These are phyloP conservation scores for Brachylomia viminalis DNA, from an alignment of 2,888 invertebrate species.

Conservation along the genomic window DNA sequence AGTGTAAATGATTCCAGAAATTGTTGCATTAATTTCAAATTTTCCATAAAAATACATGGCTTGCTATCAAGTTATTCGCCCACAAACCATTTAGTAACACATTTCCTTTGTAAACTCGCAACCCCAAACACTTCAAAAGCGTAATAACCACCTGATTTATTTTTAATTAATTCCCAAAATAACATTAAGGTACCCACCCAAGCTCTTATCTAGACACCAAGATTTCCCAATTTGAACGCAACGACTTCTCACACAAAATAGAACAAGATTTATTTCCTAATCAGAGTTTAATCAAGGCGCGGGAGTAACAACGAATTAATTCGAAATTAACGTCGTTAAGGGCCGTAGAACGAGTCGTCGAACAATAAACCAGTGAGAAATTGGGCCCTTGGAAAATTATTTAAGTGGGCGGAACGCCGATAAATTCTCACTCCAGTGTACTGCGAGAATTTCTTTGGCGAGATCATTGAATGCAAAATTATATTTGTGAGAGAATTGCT, in stretches of 20 bases:
- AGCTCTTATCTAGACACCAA: conserved; percentile 51
- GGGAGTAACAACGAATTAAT: conserved; percentile 85
- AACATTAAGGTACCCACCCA: conserved; percentile 32
- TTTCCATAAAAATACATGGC: conserved; percentile 1
- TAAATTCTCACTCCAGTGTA: conserved; percentile 72
- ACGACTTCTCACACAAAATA: conserved; percentile 67
- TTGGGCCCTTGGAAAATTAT: conserved; percentile 77
- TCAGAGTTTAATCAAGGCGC: conserved; percentile 86
- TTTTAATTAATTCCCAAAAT: conserved; percentile 59
- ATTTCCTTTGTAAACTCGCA: conserved; percentile 26
- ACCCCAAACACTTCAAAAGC: conserved; percentile 52
- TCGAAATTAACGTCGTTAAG: conserved; percentile 84
- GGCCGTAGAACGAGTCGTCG: conserved; percentile 73
- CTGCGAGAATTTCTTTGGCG: conserved; percentile 64
- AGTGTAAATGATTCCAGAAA: background rate
- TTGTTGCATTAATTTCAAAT: background rate
- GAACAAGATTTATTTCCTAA: conserved; percentile 83
- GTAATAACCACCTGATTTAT: conserved; percentile 54
- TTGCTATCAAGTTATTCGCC: background rate
- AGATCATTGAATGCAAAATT: conserved; percentile 63
- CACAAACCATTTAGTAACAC: conserved; percentile 8
- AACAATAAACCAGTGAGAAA: conserved; percentile 85
- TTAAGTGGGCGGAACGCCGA: conserved; percentile 75
- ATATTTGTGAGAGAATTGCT: conserved; percentile 58
- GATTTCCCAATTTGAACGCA: conserved; percentile 61